phyloP scores from a whole-genome alignment of 1,140 invertebrate species.

The Campoletis sonorensis region DNA sequence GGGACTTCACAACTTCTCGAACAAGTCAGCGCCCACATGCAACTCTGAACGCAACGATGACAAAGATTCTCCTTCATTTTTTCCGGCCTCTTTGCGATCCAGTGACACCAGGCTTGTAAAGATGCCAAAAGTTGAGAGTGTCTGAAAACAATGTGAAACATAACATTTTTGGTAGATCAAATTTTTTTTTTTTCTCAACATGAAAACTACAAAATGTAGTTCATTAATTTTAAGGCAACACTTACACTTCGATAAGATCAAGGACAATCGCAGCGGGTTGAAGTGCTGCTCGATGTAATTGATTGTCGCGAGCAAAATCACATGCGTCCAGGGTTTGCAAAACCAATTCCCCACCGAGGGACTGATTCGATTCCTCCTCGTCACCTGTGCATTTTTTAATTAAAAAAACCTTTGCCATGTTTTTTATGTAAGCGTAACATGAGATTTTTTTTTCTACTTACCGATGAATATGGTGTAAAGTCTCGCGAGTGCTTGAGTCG shows the following conservation, averaged over 20 bases:
- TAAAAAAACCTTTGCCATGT: too few relatives aligned
- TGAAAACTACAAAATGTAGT: background rate
- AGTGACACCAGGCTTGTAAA: constrained; percentile 82
- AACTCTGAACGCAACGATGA: constrained; percentile 66
- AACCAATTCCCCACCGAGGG: constrained; percentile 66
- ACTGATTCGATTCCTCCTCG: constrained; percentile 61
- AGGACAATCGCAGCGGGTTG: constrained; percentile 67
- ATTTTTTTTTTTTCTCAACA: background rate
- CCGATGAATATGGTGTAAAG: constrained; percentile 79
- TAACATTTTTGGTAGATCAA: background rate
- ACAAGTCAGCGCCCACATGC: constrained; percentile 66
- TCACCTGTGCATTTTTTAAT: constrained; percentile 55
- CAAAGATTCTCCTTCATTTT: constrained; percentile 66
- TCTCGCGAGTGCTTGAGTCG: constrained; percentile 80
- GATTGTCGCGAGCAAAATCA: constrained; percentile 69
- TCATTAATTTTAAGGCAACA: constrained; percentile 40
- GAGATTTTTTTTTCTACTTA: constrained; percentile 58
- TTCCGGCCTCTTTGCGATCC: constrained; percentile 75
- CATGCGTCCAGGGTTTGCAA: constrained; percentile 69
- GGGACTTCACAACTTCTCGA: constrained; percentile 57
- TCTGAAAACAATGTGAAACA: constrained; percentile 70
- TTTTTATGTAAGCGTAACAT: too few relatives aligned
- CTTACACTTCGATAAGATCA: constrained; percentile 76
- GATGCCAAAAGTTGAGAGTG: constrained; percentile 83
- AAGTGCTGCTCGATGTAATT: constrained; percentile 65